A percentile compares a stretch with the other conserved stretches of the same genome.
Evolutionary conservation across 1,140 invertebrate species (phyloP).

Genomic region (Aphidius ervi): DNA sequence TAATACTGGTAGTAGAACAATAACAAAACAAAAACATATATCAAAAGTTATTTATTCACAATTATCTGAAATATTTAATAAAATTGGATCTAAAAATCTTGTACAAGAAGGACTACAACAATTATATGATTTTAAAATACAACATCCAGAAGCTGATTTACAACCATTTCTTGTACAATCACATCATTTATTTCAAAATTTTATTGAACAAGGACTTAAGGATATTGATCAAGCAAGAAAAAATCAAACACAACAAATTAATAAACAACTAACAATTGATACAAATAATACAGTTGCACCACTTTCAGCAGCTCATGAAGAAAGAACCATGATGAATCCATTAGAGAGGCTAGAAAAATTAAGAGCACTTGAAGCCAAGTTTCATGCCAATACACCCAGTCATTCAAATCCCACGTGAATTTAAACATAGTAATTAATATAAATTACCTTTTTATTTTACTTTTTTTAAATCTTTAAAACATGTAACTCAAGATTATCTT

Average conservation of each 20-base stretch:
- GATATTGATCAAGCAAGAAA: slow-evolving; percentile 69
- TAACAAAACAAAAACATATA: slow-evolving; percentile 55
- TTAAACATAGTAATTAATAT: not conserved
- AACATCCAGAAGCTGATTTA: slow-evolving; percentile 82
- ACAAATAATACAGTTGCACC: slow-evolving; percentile 24
- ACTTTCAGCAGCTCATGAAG: slow-evolving; percentile 33
- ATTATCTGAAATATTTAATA: slow-evolving; percentile 85
- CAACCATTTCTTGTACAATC: slow-evolving; percentile 85
- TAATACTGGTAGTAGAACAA: slow-evolving; percentile 42
- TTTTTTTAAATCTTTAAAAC: no score
- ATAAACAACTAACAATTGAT: slow-evolving; percentile 28
- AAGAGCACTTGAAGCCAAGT: slow-evolving; percentile 45
- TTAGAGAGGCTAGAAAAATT: slow-evolving; percentile 46
- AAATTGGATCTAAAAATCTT: slow-evolving; percentile 86
- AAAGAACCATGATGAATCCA: slow-evolving; percentile 44
- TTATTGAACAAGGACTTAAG: slow-evolving; percentile 81
- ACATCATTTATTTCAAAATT: slow-evolving; percentile 88
- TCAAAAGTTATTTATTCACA: slow-evolving; percentile 76
- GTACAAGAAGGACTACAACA: slow-evolving; percentile 83
- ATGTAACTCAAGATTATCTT: no score
- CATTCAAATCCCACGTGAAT: slow-evolving; percentile 41
- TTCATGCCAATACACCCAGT: slow-evolving; percentile 33
- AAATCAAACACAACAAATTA: slow-evolving; percentile 42
- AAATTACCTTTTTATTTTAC: no score
- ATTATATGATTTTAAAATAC: slow-evolving; percentile 84